Evolutionary conservation across 2,888 invertebrate species (phyloP).

Genomic region (Masnerella sp.): DNA sequence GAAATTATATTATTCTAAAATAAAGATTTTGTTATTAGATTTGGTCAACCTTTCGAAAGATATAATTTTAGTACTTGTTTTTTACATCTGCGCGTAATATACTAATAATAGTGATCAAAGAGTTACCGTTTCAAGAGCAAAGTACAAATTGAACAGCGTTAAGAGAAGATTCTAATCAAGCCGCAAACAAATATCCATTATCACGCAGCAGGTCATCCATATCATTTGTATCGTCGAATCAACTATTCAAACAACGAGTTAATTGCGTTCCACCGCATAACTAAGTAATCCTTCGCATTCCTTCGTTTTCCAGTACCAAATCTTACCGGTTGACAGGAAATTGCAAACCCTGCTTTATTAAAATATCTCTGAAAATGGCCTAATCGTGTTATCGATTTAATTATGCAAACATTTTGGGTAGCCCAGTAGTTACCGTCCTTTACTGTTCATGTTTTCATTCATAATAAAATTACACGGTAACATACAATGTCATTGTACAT

Average conservation of each 20-base stretch:
- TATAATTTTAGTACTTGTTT: no score
- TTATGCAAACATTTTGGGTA: no score
- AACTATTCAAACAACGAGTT: conserved; percentile 6
- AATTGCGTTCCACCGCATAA: conserved; percentile 11
- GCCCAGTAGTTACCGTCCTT: no score
- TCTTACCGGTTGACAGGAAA: not conserved
- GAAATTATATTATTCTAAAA: no score
- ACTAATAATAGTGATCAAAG: not conserved
- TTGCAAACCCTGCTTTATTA: not conserved
- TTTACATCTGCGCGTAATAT: no score
- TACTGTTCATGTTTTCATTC: no score
- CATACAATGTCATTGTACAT: no score
- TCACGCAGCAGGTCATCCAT: not conserved
- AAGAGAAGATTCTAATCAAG: not conserved
- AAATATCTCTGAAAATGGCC: no score
- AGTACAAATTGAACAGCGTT: not conserved
- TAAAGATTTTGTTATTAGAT: no score
- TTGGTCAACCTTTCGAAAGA: no score
- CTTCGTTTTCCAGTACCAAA: not conserved
- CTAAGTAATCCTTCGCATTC: not conserved
- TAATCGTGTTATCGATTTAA: no score
- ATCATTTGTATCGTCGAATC: conserved; percentile 4
- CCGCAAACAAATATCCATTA: conserved; percentile 2
- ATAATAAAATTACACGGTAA: no score
- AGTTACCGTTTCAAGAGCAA: not conserved